phyloP scores from a whole-genome alignment of 2,888 invertebrate genomes.

The Rotaria magnacalcarata region DNA sequence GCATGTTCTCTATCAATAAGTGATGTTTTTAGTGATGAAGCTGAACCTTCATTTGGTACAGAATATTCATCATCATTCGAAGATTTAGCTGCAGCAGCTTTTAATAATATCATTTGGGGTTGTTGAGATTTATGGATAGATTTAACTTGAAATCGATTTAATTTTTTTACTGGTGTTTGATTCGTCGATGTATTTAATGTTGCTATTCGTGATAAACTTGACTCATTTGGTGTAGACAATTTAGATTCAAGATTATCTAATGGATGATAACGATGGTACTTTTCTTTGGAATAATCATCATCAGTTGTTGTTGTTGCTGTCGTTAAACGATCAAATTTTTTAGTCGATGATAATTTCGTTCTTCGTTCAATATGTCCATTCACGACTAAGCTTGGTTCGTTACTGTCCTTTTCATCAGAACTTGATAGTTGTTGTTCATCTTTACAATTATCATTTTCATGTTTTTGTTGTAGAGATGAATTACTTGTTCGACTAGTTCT shows the following conservation, averaged over 20 bases:
- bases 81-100: background rate
- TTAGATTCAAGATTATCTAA: background rate
- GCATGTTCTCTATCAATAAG: background rate
- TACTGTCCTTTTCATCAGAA: background rate
- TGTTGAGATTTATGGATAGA: conserved; percentile 17
- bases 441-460: background rate
- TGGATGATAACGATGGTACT: background rate
- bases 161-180: background rate
- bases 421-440: background rate
- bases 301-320: background rate
- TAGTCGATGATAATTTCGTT: background rate
- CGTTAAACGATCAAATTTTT: background rate
- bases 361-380: background rate
- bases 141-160: conserved; percentile 15
- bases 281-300: background rate
- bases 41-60: background rate
- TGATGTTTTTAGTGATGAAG: background rate
- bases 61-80: conserved; percentile 27
- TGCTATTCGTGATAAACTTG: background rate
- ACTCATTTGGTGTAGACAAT: background rate
- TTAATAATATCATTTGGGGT: background rate
- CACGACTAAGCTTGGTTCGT: no score
- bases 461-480: background rate
- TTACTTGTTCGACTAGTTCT: background rate
- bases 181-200: background rate